Conservation (phyloP, 2,113 vertebrate species). For the Hippocampus mohnikei region DNA sequence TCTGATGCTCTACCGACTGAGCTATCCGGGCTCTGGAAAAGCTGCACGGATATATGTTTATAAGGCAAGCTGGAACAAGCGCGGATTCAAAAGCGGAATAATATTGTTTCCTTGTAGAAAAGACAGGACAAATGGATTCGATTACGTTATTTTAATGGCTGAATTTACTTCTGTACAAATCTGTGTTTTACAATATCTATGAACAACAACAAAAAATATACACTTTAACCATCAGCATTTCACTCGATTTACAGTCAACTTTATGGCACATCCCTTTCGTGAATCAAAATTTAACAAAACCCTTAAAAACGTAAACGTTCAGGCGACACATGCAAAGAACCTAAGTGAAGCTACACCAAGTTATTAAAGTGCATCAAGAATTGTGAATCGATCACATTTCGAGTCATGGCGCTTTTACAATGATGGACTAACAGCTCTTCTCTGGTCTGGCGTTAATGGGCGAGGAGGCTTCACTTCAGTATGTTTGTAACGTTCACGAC, state of each 20-base stretch:
- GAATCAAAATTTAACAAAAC: slow-evolving; percentile 38
- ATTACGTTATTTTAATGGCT: slow-evolving; percentile 54
- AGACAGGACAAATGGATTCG: not conserved
- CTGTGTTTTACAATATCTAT: slow-evolving; percentile 58
- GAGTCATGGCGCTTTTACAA: slow-evolving; percentile 20
- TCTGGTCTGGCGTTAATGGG: slow-evolving; percentile 5
- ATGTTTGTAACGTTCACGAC: not conserved
- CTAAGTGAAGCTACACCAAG: slow-evolving; percentile 23
- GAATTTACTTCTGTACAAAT: slow-evolving; percentile 74
- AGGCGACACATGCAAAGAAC: slow-evolving; percentile 24
- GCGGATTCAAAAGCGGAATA: too few species aligned
- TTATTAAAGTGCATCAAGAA: slow-evolving; percentile 54
- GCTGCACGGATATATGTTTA: not conserved
- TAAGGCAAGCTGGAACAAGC: not conserved
- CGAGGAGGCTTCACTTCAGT: not conserved
- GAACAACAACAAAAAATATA: not conserved
- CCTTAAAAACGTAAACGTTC: slow-evolving; percentile 16
- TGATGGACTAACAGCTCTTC: not conserved
- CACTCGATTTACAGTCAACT: not conserved
- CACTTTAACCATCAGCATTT: not conserved
- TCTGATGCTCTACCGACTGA: slow-evolving; percentile 98
- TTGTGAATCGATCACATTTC: not conserved
- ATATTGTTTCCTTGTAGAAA: not conserved
- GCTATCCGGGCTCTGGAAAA: slow-evolving; percentile 78
- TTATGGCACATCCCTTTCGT: slow-evolving; percentile 23